These are phyloP conservation scores for Saguinus midas DNA, from an alignment of 2,113 vertebrate genomes.

Conservation along the genomic window DNA sequence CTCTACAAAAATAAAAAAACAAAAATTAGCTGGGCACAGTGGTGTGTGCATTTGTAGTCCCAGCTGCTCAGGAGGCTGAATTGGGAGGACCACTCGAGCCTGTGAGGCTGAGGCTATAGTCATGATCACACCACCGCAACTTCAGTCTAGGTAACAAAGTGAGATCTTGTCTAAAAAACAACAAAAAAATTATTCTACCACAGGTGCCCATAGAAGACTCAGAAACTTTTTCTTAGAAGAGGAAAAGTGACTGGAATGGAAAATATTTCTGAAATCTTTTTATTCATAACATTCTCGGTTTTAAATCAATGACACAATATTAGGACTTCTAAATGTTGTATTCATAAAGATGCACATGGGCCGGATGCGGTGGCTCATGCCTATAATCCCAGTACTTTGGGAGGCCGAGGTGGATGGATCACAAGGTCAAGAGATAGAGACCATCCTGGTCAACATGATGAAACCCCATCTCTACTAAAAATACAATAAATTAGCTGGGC, in stretches of 20 bases:
- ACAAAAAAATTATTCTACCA: not conserved
- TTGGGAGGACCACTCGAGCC: not conserved
- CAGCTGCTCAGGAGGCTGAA: not conserved
- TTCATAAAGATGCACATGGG: not conserved
- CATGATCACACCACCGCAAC: not conserved
- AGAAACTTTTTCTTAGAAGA: not conserved
- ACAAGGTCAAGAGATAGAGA: too few relatives aligned
- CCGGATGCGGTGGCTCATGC: too few relatives aligned
- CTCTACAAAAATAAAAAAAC: not conserved
- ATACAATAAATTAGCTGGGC: too few relatives aligned
- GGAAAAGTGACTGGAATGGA: constrained; percentile 7
- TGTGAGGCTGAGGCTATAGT: not conserved
- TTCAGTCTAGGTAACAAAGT: not conserved
- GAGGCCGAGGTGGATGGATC: too few relatives aligned
- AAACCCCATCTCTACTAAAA: too few relatives aligned
- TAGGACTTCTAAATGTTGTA: not conserved
- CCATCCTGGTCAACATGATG: too few relatives aligned
- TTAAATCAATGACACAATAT: not conserved
- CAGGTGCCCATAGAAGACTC: not conserved
- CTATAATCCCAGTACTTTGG: too few relatives aligned
- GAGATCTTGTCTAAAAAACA: not conserved
- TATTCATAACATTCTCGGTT: not conserved
- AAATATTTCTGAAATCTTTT: constrained; percentile 40
- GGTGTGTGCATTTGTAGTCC: not conserved
- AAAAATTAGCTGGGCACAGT: not conserved